A percentile compares a stretch with the other conserved stretches of the same genome.
These are phyloP conservation scores for Torymus tubicola DNA, from an alignment of 2,888 invertebrate genomes.

Conservation along the genomic window DNA sequence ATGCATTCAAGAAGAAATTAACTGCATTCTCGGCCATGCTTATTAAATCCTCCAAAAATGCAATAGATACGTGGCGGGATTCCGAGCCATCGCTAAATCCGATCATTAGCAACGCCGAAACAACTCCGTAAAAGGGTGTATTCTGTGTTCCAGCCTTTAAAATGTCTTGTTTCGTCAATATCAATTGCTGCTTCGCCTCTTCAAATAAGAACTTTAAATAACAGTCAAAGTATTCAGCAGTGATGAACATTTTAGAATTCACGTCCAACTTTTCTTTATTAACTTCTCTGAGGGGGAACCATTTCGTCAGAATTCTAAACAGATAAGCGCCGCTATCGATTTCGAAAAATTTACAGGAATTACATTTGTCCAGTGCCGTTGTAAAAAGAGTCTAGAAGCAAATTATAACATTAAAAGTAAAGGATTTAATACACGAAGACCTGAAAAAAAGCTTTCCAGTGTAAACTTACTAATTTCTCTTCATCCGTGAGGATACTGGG, in stretches of 20 bases:
- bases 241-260: slow-evolving; percentile 4
- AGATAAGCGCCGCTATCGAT: slow-evolving; percentile 80
- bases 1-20: slow-evolving; percentile 65
- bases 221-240: too few relatives aligned
- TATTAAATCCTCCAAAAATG: slow-evolving; percentile 62
- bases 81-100: slow-evolving; percentile 61
- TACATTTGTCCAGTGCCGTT: slow-evolving; percentile 77
- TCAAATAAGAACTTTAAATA: slow-evolving; percentile 63
- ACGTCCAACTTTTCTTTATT: slow-evolving; percentile 35
- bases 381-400: slow-evolving; percentile 72
- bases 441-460: neutral
- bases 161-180: slow-evolving; percentile 71
- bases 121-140: slow-evolving; percentile 75
- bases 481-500: slow-evolving; percentile 66
- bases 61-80: slow-evolving; percentile 41
- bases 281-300: slow-evolving; percentile 54
- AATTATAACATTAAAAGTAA: slow-evolving; percentile 42
- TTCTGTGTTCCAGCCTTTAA: slow-evolving; percentile 72
- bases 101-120: slow-evolving; percentile 67
- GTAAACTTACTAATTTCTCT: slow-evolving; percentile 58
- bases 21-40: slow-evolving; percentile 65
- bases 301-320: slow-evolving; percentile 77
- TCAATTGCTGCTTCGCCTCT: slow-evolving; percentile 69
- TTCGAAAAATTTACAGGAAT: slow-evolving; percentile 81
- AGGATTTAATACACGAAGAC: too few relatives aligned